Conservation (phyloP, 92 coral and sea anemone species). For the Epizoanthus rinbou region DNA sequence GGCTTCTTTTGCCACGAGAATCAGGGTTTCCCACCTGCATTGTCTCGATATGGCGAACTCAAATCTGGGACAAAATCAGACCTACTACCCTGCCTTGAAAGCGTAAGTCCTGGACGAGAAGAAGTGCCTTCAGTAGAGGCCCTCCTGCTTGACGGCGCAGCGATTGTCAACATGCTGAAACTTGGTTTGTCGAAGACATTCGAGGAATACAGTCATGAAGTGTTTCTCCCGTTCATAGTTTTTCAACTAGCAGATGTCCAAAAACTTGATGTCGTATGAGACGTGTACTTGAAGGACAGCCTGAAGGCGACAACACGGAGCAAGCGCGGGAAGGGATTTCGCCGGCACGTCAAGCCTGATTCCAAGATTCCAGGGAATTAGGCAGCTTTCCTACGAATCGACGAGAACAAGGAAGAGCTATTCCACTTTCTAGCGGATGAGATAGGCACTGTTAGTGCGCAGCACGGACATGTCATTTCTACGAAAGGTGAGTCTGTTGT, state of each 20-base stretch:
- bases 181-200: constrained; percentile 74
- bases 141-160: constrained; percentile 69
- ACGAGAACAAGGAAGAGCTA: constrained; percentile 37
- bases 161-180: constrained; percentile 70
- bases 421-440: constrained; percentile 50
- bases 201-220: constrained; percentile 58
- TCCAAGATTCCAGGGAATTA: constrained; percentile 61
- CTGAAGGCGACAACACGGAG: constrained; percentile 55
- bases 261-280: constrained; percentile 62
- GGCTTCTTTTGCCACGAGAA: constrained; percentile 64
- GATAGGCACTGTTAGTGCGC: constrained; percentile 29
- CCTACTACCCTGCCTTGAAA: constrained; percentile 53
- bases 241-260: constrained; percentile 37
- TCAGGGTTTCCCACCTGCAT: constrained; percentile 67
- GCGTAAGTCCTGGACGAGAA: constrained; percentile 53
- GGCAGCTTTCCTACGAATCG: constrained; percentile 57
- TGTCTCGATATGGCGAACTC: constrained; percentile 54
- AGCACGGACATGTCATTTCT: constrained; percentile 37
- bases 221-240: constrained; percentile 58
- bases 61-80: constrained; percentile 70
- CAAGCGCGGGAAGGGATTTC: constrained; percentile 62
- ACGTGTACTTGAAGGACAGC: constrained; percentile 47
- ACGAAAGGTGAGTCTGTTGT: constrained; percentile 49
- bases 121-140: constrained; percentile 56
- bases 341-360: constrained; percentile 61